Evolutionary conservation across 2,113 vertebrate genomes (phyloP).

Genomic region (Mobula hypostoma): DNA sequence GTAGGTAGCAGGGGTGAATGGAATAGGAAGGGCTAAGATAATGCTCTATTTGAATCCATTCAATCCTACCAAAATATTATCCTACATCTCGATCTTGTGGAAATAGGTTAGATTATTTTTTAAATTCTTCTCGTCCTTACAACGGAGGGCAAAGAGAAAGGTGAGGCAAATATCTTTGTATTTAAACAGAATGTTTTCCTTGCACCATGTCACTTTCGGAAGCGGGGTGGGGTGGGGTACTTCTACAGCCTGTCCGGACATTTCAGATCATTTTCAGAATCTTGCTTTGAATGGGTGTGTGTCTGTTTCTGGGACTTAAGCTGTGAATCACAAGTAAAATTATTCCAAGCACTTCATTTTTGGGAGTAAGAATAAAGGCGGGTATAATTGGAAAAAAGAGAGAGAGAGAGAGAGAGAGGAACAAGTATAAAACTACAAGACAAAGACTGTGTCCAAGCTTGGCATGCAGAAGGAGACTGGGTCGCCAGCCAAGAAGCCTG

Average conservation of each 20-base stretch:
- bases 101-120: not conserved
- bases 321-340: not conserved
- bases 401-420: slow-evolving; percentile 51
- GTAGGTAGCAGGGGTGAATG: no score
- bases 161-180: not conserved
- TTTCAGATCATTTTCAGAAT: not conserved
- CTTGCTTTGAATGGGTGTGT: not conserved
- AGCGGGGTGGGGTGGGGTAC: not conserved
- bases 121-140: not conserved
- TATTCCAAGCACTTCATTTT: not conserved
- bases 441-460: slow-evolving; percentile 57
- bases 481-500: slow-evolving; percentile 76
- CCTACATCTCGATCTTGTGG: not conserved
- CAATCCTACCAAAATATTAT: not conserved
- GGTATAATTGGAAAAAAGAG: slow-evolving; percentile 55
- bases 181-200: not conserved
- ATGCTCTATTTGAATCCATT: not conserved
- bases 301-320: not conserved
- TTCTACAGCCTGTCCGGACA: not conserved
- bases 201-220: not conserved
- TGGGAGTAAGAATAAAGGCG: not conserved
- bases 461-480: slow-evolving; percentile 67
- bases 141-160: not conserved
- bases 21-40: not conserved
- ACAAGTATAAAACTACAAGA: slow-evolving; percentile 42